Evolutionary conservation across 2,113 vertebrate genomes (phyloP).

Genomic region (Rhineura floridana): DNA sequence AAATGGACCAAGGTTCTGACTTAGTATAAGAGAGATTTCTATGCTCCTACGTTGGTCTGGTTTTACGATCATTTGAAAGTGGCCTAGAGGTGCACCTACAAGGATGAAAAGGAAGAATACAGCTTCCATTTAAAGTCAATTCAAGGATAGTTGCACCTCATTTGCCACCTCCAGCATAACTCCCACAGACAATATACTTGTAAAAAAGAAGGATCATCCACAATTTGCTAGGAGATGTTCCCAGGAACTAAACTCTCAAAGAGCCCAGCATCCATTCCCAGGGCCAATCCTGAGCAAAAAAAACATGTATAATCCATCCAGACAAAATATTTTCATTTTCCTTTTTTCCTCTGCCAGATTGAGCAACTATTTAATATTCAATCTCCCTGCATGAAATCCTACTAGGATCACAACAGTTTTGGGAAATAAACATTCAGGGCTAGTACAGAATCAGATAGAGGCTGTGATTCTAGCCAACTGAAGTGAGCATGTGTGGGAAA

Average conservation of each 20-base stretch:
- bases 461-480: background rate
- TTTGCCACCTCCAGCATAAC: background rate
- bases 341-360: conserved; percentile 9
- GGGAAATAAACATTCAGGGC: conserved; percentile 50
- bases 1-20: too few relatives aligned
- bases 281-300: too few relatives aligned
- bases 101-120: background rate
- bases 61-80: background rate
- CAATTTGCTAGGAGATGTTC: background rate
- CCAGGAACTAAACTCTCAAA: background rate
- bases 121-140: background rate
- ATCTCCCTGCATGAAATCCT: background rate
- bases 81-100: background rate
- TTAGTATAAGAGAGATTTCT: too few relatives aligned
- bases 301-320: background rate
- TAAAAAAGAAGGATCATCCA: background rate
- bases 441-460: background rate
- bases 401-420: background rate
- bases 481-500: background rate
- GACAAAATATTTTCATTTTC: background rate
- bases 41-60: background rate
- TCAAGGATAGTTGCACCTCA: too few relatives aligned
- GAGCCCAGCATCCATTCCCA: accelerated
- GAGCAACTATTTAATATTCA: conserved; percentile 1
- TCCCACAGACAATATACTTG: background rate